Evolutionary conservation across 2,888 invertebrate genomes (phyloP), one percentile per base, ranked within the genome.

Genomic region (Ceratothoa steindachneri): DNA sequence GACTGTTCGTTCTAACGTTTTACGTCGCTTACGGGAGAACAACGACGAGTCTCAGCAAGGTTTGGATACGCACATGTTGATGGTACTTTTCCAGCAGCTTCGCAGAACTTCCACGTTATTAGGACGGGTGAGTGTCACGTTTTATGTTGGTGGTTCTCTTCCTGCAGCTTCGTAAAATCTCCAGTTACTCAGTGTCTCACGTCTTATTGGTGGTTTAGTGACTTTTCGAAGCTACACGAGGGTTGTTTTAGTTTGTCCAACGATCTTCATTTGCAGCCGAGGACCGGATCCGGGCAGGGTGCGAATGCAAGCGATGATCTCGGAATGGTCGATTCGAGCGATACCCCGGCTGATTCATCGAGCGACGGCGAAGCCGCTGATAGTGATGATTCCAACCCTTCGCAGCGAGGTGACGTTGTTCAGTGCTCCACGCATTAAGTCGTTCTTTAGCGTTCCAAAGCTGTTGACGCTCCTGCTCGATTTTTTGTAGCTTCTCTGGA

Each of bases 1-100:
- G 60, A 60, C 60, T 60, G 60, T 60, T 24, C 60, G 60, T 7
- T 60, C 60, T 22, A 60, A 60, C 27, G 19, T 60, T 24, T 60
- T 60, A 60, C 19, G 60, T 24, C 60, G 60, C 12, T 24, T 60
- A 24, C 60, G 60, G 12, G 60, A 60, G 24, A 60, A 1, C 24
- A 60, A 60, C 27, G 60, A 60, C 2, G 60, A 60, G 1, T 12
- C 12, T 60, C 2, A 1, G 27, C 52, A 51, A 51, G 60, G 60
- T 60, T 24, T 60, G 27, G 22, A 7, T 1, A 60, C 60, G 24
- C 60, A 60, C 60, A 60, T 60, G 60, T 24, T 60, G 2, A 7
- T 60, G 60, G 60, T 60, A 19, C 24, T 60, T 22, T 60, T 60
- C 24, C 60, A 60, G 19, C 55, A 55, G 5, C 9, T 60, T 1